Percentiles rank a stretch among this genome's conserved stretches.
Evolutionary conservation across 2,888 invertebrate species (phyloP).

Genomic region (Patella caerulea): DNA sequence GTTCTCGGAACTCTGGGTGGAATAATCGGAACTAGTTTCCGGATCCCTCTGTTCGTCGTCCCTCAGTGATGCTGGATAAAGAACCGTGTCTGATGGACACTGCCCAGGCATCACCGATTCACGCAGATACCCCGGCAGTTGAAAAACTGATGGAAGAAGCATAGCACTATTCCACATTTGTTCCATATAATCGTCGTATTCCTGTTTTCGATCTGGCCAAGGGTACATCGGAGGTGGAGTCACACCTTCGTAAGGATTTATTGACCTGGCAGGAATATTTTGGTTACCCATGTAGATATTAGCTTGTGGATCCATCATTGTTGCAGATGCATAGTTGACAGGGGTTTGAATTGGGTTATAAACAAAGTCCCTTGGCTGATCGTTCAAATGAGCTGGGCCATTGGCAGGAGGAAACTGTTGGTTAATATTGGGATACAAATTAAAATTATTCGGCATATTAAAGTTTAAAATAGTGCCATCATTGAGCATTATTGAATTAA

Average conservation of each 20-base stretch:
- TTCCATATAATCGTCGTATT: neutral
- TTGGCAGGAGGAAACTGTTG: no score
- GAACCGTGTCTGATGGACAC: neutral
- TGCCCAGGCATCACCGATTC: constrained; percentile 13
- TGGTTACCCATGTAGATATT: neutral
- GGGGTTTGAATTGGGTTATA: neutral
- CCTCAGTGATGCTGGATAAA: neutral
- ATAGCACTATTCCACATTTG: constrained; percentile 9
- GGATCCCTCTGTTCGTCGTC: neutral
- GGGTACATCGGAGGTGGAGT: neutral
- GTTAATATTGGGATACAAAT: no score
- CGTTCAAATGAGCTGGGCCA: no score
- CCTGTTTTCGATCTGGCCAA: neutral
- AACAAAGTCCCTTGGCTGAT: neutral
- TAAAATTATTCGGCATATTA: no score
- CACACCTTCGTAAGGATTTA: neutral
- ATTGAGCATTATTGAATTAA: no score
- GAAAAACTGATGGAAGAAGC: constrained; percentile 6
- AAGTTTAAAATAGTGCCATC: no score
- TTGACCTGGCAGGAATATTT: neutral
- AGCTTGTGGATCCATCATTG: neutral
- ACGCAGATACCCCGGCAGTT: constrained; percentile 32
- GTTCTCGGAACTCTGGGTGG: neutral
- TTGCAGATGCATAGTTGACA: neutral
- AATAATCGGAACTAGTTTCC: constrained; percentile 9